phyloP scores from a whole-genome alignment of 2,797 vertebrate species.

The Molossus molossus region DNA sequence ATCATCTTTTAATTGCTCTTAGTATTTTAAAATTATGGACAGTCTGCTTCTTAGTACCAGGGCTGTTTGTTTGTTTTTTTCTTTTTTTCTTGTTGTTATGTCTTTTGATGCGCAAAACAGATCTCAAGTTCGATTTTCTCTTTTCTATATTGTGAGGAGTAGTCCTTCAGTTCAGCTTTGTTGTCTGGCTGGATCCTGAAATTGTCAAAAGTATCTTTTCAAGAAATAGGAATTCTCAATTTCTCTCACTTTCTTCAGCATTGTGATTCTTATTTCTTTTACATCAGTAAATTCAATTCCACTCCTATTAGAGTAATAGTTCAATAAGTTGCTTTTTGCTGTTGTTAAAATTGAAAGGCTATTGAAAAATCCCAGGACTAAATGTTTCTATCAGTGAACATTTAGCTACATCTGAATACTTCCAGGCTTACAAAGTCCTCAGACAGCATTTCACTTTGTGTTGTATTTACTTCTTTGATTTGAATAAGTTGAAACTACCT shows the following conservation, averaged over 20 bases:
- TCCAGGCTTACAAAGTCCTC: not conserved
- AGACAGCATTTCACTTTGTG: not conserved
- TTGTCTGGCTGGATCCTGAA: not conserved
- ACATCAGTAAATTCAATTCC: not conserved
- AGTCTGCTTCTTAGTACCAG: not conserved
- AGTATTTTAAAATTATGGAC: constrained; percentile 26
- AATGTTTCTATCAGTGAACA: not conserved
- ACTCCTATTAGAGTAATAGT: not conserved
- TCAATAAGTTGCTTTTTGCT: not conserved
- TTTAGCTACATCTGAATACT: not conserved
- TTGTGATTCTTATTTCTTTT: not conserved
- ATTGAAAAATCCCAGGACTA: not conserved
- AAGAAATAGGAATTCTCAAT: not conserved
- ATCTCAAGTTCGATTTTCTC: constrained; percentile 39
- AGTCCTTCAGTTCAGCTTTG: not conserved
- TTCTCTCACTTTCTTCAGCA: not conserved
- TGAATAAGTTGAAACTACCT: not conserved
- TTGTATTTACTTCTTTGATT: not conserved
- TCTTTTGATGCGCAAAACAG: not conserved
- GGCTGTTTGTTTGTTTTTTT: not conserved
- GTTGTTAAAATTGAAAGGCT: not conserved
- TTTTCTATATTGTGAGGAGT: not conserved
- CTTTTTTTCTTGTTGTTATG: not conserved
- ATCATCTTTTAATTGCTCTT: not conserved
- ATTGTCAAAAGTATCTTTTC: not conserved